Percentiles rank a stretch among this genome's conserved stretches.
These are phyloP conservation scores for Pararge aegeria DNA, from an alignment of 1,140 invertebrate species.

Conservation along the genomic window DNA sequence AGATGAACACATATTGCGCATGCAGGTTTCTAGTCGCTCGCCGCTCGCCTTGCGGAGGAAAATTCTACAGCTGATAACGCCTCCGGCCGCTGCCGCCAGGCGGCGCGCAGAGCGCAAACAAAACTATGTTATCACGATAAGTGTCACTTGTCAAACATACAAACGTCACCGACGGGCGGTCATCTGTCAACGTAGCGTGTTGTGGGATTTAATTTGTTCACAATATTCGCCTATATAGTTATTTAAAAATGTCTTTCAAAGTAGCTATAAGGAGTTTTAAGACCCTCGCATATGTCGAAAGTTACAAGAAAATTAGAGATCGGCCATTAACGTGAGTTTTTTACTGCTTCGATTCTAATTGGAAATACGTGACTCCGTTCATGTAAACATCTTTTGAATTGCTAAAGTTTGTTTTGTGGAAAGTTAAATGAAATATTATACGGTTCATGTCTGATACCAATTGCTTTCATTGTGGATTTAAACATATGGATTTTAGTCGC, in stretches of 20 bases:
- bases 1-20: slow-evolving; percentile 69
- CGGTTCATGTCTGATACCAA: too few species aligned
- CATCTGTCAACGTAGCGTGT: not conserved
- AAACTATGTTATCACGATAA: slow-evolving; percentile 37
- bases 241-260: slow-evolving; percentile 57
- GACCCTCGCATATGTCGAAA: slow-evolving; percentile 61
- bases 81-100: slow-evolving; percentile 39
- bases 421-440: not conserved
- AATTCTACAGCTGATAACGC: slow-evolving; percentile 66
- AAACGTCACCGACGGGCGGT: slow-evolving; percentile 13
- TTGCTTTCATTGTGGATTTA: too few species aligned
- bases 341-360: not conserved
- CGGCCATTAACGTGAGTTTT: slow-evolving; percentile 55
- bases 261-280: slow-evolving; percentile 51
- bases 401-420: not conserved
- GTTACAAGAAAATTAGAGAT: slow-evolving; percentile 62
- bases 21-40: slow-evolving; percentile 36
- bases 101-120: slow-evolving; percentile 50
- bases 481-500: too few species aligned
- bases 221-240: not conserved
- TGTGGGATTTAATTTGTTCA: not conserved
- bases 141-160: slow-evolving; percentile 29
- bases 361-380: slow-evolving; percentile 1
- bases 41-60: slow-evolving; percentile 48
- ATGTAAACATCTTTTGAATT: slow-evolving; percentile 10